Conservation (phyloP, 2,888 invertebrate genomes). For the Epiblema foenella region DNA sequence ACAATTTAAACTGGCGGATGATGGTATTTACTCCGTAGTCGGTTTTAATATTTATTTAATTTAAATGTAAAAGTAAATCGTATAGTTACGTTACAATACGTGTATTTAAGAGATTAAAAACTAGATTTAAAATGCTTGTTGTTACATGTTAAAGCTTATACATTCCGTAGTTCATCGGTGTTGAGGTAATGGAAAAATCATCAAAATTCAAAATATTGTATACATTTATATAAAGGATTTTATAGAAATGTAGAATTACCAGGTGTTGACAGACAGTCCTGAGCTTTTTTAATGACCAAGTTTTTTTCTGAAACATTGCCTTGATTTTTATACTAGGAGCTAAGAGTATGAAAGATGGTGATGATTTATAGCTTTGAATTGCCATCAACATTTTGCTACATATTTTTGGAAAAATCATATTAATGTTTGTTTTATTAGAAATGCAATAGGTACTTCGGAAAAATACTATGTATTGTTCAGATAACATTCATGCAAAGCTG, state of each 20-base stretch:
- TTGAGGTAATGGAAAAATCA: slow-evolving; percentile 58
- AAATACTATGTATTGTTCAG: not conserved
- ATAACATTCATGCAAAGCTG: not conserved
- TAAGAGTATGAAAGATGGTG: not conserved
- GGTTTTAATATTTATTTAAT: slow-evolving; percentile 3
- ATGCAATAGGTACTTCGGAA: not conserved
- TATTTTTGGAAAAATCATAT: not conserved
- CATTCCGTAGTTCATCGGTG: slow-evolving; percentile 69
- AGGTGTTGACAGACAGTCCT: slow-evolving; percentile 28
- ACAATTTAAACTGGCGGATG: not conserved
- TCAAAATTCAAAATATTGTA: slow-evolving; percentile 68
- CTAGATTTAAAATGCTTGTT: slow-evolving; percentile 59
- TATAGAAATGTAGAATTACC: slow-evolving; percentile 63
- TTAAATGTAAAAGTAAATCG: slow-evolving; percentile 12
- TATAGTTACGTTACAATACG: slow-evolving; percentile 30
- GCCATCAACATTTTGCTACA: not conserved
- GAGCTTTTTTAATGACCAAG: not conserved
- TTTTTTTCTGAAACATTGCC: slow-evolving; percentile 4
- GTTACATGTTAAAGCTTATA: slow-evolving; percentile 73
- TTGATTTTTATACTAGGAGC: slow-evolving; percentile 10
- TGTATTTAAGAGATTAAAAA: slow-evolving; percentile 31
- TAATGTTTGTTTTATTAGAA: not conserved
- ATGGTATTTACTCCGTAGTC: slow-evolving; percentile 8
- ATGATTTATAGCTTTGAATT: not conserved
- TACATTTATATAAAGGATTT: slow-evolving; percentile 81